phyloP scores from a whole-genome alignment of 1,140 invertebrate genomes.

The Paracyclopina nana region DNA sequence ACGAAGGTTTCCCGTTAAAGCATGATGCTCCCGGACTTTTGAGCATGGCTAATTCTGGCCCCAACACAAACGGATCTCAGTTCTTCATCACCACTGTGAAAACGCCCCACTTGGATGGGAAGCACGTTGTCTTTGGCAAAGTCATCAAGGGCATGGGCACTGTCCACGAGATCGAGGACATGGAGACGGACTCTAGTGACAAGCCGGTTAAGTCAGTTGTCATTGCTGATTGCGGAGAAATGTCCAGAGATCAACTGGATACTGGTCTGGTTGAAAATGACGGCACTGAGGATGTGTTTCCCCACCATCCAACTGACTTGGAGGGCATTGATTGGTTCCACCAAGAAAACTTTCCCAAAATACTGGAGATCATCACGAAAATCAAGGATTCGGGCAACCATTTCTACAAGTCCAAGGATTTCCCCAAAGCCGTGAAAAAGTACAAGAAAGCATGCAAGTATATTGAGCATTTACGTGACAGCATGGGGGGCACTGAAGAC shows the following conservation, averaged over 20 bases:
- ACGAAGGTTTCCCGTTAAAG: constrained; percentile 76
- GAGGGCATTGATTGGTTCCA: background rate
- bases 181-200: constrained; percentile 38
- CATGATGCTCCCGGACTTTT: constrained; percentile 75
- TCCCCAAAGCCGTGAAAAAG: background rate
- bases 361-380: background rate
- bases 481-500: background rate
- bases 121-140: constrained; percentile 89
- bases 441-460: background rate
- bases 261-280: background rate
- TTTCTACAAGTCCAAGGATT: background rate
- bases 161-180: constrained; percentile 47
- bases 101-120: constrained; percentile 50
- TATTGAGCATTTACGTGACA: background rate
- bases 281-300: background rate
- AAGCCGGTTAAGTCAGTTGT: constrained; percentile 64
- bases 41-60: constrained; percentile 92
- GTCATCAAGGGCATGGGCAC: constrained; percentile 91
- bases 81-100: constrained; percentile 15
- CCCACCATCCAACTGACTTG: background rate
- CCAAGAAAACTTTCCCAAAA: background rate
- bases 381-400: background rate
- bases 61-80: constrained; percentile 63
- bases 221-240: constrained; percentile 51
- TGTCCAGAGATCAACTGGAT: background rate